A percentile compares a stretch with the other conserved stretches of the same genome.
These are phyloP conservation scores for Thera obeliscata DNA, from an alignment of 2,888 invertebrate species.

Conservation along the genomic window DNA sequence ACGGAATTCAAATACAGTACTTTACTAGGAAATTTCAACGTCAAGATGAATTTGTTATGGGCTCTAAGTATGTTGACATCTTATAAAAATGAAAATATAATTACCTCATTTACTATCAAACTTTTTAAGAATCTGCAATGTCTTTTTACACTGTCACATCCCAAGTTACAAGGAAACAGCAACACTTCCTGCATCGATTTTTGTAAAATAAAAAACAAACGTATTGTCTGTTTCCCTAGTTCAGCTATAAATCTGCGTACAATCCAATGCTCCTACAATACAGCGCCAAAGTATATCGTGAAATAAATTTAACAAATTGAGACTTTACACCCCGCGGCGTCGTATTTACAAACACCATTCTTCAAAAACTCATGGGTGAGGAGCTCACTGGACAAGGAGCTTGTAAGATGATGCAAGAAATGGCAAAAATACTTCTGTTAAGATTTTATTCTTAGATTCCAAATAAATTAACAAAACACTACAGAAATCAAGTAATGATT, in stretches of 20 bases:
- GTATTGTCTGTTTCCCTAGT: conserved; percentile 19
- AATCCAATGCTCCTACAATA: conserved; percentile 35
- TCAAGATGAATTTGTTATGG: not conserved
- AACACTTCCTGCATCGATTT: not conserved
- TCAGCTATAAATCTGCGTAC: conserved; percentile 31
- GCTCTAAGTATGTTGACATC: not conserved
- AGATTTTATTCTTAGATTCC: not conserved
- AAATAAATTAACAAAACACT: not conserved
- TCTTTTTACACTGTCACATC: too few species aligned
- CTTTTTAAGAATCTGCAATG: too few species aligned
- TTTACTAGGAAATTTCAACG: not conserved
- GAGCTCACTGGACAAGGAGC: conserved; percentile 19
- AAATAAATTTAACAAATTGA: conserved; percentile 50
- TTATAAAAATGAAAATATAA: not conserved
- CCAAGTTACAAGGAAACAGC: not conserved
- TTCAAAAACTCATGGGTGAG: conserved; percentile 36
- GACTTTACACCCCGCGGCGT: conserved; percentile 50
- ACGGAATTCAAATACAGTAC: not conserved
- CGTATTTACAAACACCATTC: conserved; percentile 53
- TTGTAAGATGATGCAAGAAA: conserved; percentile 7
- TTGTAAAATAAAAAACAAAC: conserved; percentile 1
- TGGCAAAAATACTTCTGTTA: not conserved
- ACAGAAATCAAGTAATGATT: not conserved
- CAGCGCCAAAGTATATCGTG: conserved; percentile 32
- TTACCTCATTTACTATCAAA: too few species aligned